Evolutionary conservation across 2,113 vertebrate genomes (phyloP).

Genomic region (Dissostichus mawsoni): DNA sequence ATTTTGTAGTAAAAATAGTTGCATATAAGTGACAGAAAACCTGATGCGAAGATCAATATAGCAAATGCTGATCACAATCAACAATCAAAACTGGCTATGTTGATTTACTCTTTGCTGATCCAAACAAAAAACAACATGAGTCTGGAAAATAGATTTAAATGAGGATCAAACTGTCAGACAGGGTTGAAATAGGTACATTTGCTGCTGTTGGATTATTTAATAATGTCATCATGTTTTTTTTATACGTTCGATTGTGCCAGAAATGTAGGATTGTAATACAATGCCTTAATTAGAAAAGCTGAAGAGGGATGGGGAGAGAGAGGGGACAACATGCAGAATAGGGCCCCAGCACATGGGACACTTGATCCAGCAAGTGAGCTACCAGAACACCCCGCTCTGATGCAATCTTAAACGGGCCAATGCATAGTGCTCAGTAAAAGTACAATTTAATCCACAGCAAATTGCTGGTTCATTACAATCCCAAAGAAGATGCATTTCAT

Average conservation of each 20-base stretch:
- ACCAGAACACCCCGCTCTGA: not conserved
- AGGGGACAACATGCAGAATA: too few species aligned
- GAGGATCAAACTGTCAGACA: not conserved
- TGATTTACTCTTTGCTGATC: not conserved
- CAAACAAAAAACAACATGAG: not conserved
- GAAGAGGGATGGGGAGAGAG: too few species aligned
- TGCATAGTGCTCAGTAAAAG: constrained; percentile 4
- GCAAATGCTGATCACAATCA: not conserved
- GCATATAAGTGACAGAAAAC: constrained; percentile 5
- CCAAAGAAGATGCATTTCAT: constrained; percentile 7
- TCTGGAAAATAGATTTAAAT: not conserved
- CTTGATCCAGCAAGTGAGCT: too few species aligned
- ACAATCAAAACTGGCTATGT: not conserved
- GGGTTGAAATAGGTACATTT: not conserved
- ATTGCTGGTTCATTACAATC: constrained; percentile 17
- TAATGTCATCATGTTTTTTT: not conserved
- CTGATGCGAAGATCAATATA: not conserved
- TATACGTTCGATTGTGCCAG: not conserved
- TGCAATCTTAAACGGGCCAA: not conserved
- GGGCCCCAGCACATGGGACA: too few species aligned
- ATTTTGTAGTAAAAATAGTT: constrained; percentile 7
- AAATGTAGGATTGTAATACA: too few species aligned
- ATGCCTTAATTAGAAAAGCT: too few species aligned
- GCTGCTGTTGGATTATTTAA: not conserved
- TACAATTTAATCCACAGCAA: not conserved